A percentile compares a stretch with the other conserved stretches of the same genome.
phyloP scores from a whole-genome alignment of 2,113 vertebrate species.

The Chionomys nivalis region DNA sequence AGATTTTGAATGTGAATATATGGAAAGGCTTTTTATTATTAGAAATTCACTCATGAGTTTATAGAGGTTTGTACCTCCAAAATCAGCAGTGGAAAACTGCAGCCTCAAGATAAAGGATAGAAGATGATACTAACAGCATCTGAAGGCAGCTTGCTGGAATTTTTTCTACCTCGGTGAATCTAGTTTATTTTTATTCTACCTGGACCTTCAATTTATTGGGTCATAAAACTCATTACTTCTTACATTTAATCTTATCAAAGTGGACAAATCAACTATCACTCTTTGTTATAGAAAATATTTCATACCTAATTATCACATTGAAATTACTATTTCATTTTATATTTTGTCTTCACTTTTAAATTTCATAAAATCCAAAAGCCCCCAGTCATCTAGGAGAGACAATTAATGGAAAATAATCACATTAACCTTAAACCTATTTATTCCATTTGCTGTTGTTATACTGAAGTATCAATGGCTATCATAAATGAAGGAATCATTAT shows the following conservation, averaged over 20 bases:
- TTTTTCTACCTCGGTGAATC: background rate
- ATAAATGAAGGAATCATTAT: background rate
- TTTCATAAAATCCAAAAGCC: too few relatives aligned
- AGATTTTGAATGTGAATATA: background rate
- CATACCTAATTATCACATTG: background rate
- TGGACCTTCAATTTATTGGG: background rate
- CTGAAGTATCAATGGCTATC: background rate
- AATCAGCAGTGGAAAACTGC: background rate
- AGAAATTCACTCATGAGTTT: background rate
- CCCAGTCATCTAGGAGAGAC: background rate
- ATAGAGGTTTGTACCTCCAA: background rate
- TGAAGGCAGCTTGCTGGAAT: background rate
- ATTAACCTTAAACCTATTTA: background rate
- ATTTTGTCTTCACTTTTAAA: background rate
- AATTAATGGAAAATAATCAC: background rate
- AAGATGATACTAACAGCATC: background rate
- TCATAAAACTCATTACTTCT: background rate
- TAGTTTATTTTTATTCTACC: background rate
- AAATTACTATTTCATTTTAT: background rate
- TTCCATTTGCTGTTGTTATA: background rate
- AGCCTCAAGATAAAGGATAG: background rate
- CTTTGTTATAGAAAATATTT: background rate
- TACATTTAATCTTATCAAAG: background rate
- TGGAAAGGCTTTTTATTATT: background rate
- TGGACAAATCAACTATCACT: background rate